Base-by-base conservation (phyloP, 2,888 invertebrate species). In the Oxystoma pomonae region DNA sequence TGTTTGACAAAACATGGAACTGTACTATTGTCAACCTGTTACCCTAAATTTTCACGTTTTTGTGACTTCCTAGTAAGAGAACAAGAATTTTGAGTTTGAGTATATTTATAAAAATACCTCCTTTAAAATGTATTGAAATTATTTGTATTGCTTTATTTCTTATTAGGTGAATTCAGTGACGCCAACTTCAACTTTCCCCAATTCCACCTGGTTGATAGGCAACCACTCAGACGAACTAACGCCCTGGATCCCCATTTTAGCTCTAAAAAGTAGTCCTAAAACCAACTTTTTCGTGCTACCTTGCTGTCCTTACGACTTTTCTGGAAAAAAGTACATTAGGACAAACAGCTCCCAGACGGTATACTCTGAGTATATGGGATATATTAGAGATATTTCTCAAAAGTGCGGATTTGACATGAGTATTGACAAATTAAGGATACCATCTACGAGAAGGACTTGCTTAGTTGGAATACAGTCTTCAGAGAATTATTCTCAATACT, bases 141-240 rank as follows among this genome's bases (percentile, higher is more conserved):
- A n/a, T n/a, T n/a, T n/a, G n/a, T n/a, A n/a, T n/a, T n/a, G n/a
- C n/a, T 53, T 53, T 3, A 53, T 62, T 64, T 51, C 55, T 17
- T 82, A 83, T 57, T 71, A 90, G 90, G 87, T 87, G 68, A 82
- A 79, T 72, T 84, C 87, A 1, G 84, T 94, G 61, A 84, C 85
- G 9, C 85, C 88, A 67, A 77, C 84, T 59, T 83, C 84, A 66
- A 75, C 86, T 55, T 93, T 90, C 74, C 86, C 89, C 7, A 85
- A 88, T n/a, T 85, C 84, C 21, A 91, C 95, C 75, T 97, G 97
- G 96, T 81, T 99, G 59, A 96, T 99, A 77, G 99, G 98, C 59
- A 99, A 99, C 81, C 99, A 99, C 83, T 96, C 97, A 16, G 99
- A 99, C 83, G 98, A 99, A 78, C 81, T 99, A n/a, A 98, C 98